Evolutionary conservation across 2,113 vertebrate genomes (phyloP), one percentile per base, ranked within the genome.

Genomic region (Cacatua alba): DNA sequence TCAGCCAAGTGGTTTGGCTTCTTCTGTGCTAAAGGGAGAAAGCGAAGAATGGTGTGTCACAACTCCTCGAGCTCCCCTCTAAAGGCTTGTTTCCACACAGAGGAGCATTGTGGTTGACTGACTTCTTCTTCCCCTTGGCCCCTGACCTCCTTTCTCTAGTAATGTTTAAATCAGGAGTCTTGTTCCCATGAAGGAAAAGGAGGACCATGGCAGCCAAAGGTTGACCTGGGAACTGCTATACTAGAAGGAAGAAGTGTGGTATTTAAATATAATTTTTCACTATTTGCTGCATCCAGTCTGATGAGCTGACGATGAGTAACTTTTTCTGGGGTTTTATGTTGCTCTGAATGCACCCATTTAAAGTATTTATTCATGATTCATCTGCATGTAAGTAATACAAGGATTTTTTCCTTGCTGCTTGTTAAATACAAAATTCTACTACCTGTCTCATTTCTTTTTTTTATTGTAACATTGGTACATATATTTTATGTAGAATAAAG

Each of bases 41-140:
- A 70, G 1, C 11, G 35, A 82, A 65, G 23, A 44, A 82, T 48
- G 24, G 13, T 0, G 0, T 41, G 21, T 82, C 1, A 0, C n/a
- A 67, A 3, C 20, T 69, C n/a, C 28, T 49, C 67, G 59, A 77
- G 26, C 31, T 80, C 53, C 31, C n/a, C 39, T 8, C 26, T 69
- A 65, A 83, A 67, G 8, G 2, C 16, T 74, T 7, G 9, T 74
- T 93, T 92, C 49, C n/a, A 49, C 19, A 29, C 18, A 25, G 19
- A 76, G 28, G 16, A 74, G 9, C 4, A 55, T 4, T 77, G 53
- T 86, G 33, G 20, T 77, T 86, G 3, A 29, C 43, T 35, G 46
- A 7, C 11, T 39, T 57, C 26, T 59, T 82, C 28, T 72, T 74
- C n/a, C 16, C 8, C 12, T 67, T 81, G 55, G 55, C 25, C 86